Evolutionary conservation across 2,888 invertebrate genomes (phyloP).

Genomic region (Drosophila borealis): DNA sequence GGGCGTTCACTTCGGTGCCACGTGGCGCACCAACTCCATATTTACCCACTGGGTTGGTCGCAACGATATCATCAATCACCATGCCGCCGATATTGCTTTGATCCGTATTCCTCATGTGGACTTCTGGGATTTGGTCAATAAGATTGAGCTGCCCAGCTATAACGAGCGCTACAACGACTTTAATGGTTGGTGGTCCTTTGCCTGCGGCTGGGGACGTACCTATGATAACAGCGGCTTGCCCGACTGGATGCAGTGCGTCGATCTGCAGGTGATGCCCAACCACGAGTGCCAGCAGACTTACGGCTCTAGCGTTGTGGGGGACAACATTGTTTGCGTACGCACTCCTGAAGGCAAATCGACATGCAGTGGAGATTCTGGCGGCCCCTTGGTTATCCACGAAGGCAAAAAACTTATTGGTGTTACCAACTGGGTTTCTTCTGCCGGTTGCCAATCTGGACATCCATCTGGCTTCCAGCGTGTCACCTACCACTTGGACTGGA

Average conservation of each 20-base stretch:
- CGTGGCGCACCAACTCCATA: conserved; percentile 61
- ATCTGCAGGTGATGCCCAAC: conserved; percentile 81
- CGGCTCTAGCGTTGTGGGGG: conserved; percentile 2
- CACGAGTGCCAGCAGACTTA: conserved; percentile 66
- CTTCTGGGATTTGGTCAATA: conserved; percentile 50
- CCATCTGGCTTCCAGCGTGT: conserved; percentile 70
- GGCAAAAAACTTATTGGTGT: conserved; percentile 66
- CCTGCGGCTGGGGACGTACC: conserved; percentile 76
- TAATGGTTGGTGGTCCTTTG: conserved; percentile 52
- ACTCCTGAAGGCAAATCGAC: conserved; percentile 63
- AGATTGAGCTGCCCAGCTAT: conserved; percentile 53
- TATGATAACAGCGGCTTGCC: conserved; percentile 56
- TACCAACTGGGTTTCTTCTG: conserved; percentile 50
- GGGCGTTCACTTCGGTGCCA: conserved; percentile 63
- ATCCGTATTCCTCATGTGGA: conserved; percentile 66
- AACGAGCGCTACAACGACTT: conserved; percentile 52
- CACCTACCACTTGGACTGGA: conserved; percentile 68
- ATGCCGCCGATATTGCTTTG: conserved; percentile 57
- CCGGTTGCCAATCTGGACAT: conserved; percentile 50
- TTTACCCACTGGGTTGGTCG: conserved; percentile 61
- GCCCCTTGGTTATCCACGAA: conserved; percentile 69
- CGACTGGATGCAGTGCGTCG: conserved; percentile 80
- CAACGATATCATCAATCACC: conserved; percentile 54
- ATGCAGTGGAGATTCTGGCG: conserved; percentile 81
- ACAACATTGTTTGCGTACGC: conserved; percentile 66